Evolutionary conservation across 1,140 invertebrate genomes (phyloP), one percentile per base, ranked within the genome.

Genomic region (Cherax quadricarinatus): DNA sequence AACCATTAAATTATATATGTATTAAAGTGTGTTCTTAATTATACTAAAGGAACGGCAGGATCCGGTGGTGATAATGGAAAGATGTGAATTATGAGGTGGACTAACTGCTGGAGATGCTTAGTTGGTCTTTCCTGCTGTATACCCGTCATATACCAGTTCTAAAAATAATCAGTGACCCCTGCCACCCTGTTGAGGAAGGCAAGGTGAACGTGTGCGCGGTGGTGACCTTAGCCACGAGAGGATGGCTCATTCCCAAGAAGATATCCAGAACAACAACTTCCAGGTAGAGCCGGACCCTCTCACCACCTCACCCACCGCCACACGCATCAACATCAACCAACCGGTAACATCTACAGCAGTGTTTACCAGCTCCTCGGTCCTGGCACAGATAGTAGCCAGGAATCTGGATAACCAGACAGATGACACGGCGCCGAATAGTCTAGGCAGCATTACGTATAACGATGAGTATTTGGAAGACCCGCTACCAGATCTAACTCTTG

Each of bases 391-490:
- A 3, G 86, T 86, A 4, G 88, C 89, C 21, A 78, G 41, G 18
- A 91, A 83, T 57, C 51, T 85, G 48, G 85, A 88, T 14, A 91
- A 83, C 70, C n/a, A 80, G 60, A 79, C 82, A n/a, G 89, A 93
- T 49, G 89, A 91, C 9, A 79, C 86, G n/a, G 89, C 82, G 16
- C 90, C 87, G n/a, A 79, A 80, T 18, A 93, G 93, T 57, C 70
- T 93, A 14, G 88, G 83, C 48, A 90, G 88, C 53, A 93, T 93
- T 60, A 88, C 86, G 4, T 78, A 88, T 24, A 78, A 87, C 21
- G 93, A 93, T 24, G 93, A 93, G 57, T 93, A 91, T 53, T 57
- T 93, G 51, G 93, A 93, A 49, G 89, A 91, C 73, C 86, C 93
- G 14, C 79, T 88, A 60, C 82, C 85, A 48, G 93, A 93, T 83